Evolutionary conservation across 2,888 invertebrate genomes (phyloP).

Genomic region (Brenthis hecate): DNA sequence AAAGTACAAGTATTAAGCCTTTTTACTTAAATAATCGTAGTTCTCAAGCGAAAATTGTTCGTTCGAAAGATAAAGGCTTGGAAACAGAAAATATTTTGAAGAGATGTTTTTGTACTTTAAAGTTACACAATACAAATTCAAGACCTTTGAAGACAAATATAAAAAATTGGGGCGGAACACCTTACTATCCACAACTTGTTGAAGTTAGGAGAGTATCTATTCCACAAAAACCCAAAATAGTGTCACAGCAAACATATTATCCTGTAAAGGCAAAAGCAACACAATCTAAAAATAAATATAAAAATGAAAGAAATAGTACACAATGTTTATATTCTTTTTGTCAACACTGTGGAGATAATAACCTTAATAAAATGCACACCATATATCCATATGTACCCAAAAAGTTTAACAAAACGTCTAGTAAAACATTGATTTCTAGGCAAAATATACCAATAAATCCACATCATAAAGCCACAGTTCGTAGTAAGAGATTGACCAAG

Average conservation of each 20-base stretch:
- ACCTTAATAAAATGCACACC: constrained; percentile 45
- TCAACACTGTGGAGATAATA: constrained; percentile 16
- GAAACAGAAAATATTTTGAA: constrained; percentile 45
- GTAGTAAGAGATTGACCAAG: constrained; percentile 34
- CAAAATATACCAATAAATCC: constrained; percentile 21
- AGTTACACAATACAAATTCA: constrained; percentile 42
- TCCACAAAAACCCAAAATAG: constrained; percentile 26
- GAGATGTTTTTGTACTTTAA: constrained; percentile 53
- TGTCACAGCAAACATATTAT: constrained; percentile 22
- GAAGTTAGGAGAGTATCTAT: constrained; percentile 40
- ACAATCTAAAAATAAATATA: constrained; percentile 28
- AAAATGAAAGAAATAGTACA: not conserved
- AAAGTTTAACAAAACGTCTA: constrained; percentile 49
- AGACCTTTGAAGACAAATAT: constrained; percentile 9
- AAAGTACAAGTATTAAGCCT: not conserved
- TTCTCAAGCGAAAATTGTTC: constrained; percentile 23
- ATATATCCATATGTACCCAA: constrained; percentile 49
- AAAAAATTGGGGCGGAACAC: not conserved
- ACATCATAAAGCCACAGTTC: constrained; percentile 14
- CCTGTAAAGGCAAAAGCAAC: constrained; percentile 32
- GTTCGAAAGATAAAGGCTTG: constrained; percentile 43
- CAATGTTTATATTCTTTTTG: constrained; percentile 19
- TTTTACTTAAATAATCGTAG: constrained; percentile 18
- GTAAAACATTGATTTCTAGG: constrained; percentile 41
- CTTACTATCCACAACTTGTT: constrained; percentile 33